Evolutionary conservation across 2,113 vertebrate species (phyloP), one percentile per base, ranked within the genome.

Genomic region (Pseudopipra pipra): DNA sequence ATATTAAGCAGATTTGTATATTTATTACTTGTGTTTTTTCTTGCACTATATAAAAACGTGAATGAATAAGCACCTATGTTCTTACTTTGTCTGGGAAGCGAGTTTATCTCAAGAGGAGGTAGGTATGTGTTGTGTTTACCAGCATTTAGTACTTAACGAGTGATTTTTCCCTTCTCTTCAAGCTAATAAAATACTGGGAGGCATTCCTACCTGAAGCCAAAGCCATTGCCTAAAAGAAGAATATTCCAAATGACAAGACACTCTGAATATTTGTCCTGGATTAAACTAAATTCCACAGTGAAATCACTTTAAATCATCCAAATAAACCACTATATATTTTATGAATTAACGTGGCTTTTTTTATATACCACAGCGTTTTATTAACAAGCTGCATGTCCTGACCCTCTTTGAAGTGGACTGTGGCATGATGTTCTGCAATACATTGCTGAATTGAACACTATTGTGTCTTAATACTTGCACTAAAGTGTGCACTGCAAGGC

Each of bases 171-270:
- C 52, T 96, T 85, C 94, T 85, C 85, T 95, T 95, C 52, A 97
- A 99, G 99, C 98, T 99, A 89, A 99, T 99, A 96, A 99, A 99
- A 97, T 99, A 99, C 95, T 99, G 99, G 99, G 99, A 99, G 90
- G 99, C 99, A 89, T 99, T 99, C 97, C 98, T 99, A 97, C 99
- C 99, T 63, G 99, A 99, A 98, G 99, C 99, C 97, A 99, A 99
- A 98, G 99, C 99, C 92, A 99, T 99, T 93, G 99, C 99, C 87
- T 99, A 98, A 97, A 94, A 85, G 95, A 97, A 95, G 93, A 94
- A 56, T 93, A 97, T 76, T 95, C 95, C 93, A 96, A 88, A 97
- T 97, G 92, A 92, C 89, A 95, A 96, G 94, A 97, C 52, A 71
- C 84, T 89, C 89, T 96, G 93, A 93, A 96, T 96, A 75, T 97